These are phyloP conservation scores for Crotalus viridis DNA, from an alignment of 2,113 vertebrate genomes.

Conservation along the genomic window DNA sequence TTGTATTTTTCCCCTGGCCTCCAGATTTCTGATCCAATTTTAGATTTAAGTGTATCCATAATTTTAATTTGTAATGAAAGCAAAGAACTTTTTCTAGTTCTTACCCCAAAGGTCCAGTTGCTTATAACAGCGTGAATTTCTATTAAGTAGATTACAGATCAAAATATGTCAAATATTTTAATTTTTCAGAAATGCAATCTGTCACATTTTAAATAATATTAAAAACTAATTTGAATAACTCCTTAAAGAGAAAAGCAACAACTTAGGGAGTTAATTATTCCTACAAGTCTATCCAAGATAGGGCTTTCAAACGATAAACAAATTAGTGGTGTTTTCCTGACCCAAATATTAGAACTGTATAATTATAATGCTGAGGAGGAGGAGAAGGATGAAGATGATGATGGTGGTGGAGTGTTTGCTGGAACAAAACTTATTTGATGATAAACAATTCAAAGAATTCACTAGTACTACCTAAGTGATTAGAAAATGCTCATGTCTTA, in stretches of 20 bases:
- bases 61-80: background rate
- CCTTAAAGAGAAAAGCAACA: background rate
- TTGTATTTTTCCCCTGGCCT: background rate
- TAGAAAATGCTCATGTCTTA: background rate
- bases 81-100: background rate
- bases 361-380: background rate
- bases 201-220: background rate
- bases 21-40: background rate
- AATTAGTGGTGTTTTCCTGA: background rate
- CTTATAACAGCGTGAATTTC: background rate
- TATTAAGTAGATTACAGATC: background rate
- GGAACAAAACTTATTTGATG: background rate
- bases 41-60: background rate
- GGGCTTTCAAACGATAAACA: background rate
- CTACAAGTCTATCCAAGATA: background rate
- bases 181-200: background rate
- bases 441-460: background rate
- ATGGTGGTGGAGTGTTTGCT: background rate
- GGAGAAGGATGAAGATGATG: background rate
- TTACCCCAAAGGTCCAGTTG: background rate
- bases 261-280: background rate
- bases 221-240: background rate
- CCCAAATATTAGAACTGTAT: background rate
- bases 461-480: background rate
- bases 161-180: background rate